Evolutionary conservation across 2,797 vertebrate species (phyloP).

Genomic region (Poecilia wingei): DNA sequence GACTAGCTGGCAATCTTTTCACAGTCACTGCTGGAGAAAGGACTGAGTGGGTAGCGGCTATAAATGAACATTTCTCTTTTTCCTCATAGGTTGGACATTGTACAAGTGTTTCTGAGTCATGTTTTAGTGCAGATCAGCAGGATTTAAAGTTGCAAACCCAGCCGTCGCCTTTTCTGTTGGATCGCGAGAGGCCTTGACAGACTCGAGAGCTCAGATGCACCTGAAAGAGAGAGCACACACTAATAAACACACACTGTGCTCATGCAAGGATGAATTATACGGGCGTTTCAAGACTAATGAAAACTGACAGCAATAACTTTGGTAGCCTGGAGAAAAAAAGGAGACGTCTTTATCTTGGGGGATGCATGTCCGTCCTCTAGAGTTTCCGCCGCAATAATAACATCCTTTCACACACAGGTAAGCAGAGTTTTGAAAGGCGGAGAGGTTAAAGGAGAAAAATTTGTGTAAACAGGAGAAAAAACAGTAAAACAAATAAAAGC

Average conservation of each 20-base stretch:
- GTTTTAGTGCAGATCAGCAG: slow-evolving; percentile 40
- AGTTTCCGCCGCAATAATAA: slow-evolving; percentile 66
- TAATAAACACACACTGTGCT: slow-evolving; percentile 49
- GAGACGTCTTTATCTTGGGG: slow-evolving; percentile 52
- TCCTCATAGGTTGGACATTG: slow-evolving; percentile 47
- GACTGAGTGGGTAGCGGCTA: slow-evolving; percentile 56
- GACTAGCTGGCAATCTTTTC: slow-evolving; percentile 57
- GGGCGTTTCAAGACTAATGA: slow-evolving; percentile 63
- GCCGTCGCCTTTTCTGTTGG: slow-evolving; percentile 45
- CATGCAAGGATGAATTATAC: slow-evolving; percentile 51
- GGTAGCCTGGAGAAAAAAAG: slow-evolving; percentile 67
- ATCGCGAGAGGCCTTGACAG: slow-evolving; percentile 38
- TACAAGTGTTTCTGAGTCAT: slow-evolving; percentile 40
- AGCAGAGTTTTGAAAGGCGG: slow-evolving; percentile 49
- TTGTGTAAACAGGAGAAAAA: slow-evolving; percentile 62
- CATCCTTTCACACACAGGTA: slow-evolving; percentile 41
- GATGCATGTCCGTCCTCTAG: slow-evolving; percentile 62
- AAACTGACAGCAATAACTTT: slow-evolving; percentile 62
- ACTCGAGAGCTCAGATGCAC: slow-evolving; percentile 25
- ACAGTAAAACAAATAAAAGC: slow-evolving; percentile 62
- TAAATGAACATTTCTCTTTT: slow-evolving; percentile 51
- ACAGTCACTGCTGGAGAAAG: slow-evolving; percentile 48
- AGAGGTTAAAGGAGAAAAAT: slow-evolving; percentile 60
- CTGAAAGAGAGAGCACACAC: slow-evolving; percentile 28
- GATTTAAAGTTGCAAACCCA: slow-evolving; percentile 37